Base-by-base conservation (phyloP, 2,888 invertebrate species). In the Eupithecia pulchellata region DNA sequence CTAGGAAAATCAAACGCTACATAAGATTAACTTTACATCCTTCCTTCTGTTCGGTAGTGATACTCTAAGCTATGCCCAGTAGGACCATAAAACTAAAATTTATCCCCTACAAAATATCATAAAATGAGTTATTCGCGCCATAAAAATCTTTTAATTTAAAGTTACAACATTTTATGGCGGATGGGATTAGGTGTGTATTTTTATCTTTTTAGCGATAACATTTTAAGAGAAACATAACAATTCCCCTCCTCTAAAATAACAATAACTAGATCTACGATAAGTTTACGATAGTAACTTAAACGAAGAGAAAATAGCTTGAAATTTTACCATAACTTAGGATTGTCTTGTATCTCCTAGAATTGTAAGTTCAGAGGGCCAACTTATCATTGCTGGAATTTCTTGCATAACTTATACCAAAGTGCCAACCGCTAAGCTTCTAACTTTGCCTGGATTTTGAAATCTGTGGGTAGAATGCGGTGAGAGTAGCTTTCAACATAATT, bases 141-240 rank as follows among this genome's bases (percentile, higher is more conserved):
- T 64, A 72, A 66, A 69, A 68, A 20, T 64, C 32, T 65, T 67
- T 67, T 67, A 69, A 73, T 72, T 69, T 64, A 62, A 58, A 64
- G 39, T 71, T 58, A 20, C 39, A 55, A 52, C 27, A 25, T 58
- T 52, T 52, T 60, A 60, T 61, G 47, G 34, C 9, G 5, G 29
- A 13, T 60, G 27, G 39, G 69, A 61, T 47, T 20, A 61, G 58
- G 32, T 64, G 25, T 14, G 8, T 34, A 27, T 39, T 60, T 34
- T 36, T 20, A 61, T 61, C 13, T 61, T 61, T 32, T 60, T 60
- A 20, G n/a, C 32, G 14, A 30, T 30, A 58, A 57, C 55, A 57
- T n/a, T n/a, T n/a, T n/a, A n/a, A n/a, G n/a, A n/a, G n/a, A n/a
- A n/a, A n/a, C n/a, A n/a, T n/a, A n/a, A n/a, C n/a, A n/a, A n/a